A percentile compares a stretch with the other conserved stretches of the same genome.
phyloP scores from a whole-genome alignment of 1,140 invertebrate genomes.

The Dreissena polymorpha region DNA sequence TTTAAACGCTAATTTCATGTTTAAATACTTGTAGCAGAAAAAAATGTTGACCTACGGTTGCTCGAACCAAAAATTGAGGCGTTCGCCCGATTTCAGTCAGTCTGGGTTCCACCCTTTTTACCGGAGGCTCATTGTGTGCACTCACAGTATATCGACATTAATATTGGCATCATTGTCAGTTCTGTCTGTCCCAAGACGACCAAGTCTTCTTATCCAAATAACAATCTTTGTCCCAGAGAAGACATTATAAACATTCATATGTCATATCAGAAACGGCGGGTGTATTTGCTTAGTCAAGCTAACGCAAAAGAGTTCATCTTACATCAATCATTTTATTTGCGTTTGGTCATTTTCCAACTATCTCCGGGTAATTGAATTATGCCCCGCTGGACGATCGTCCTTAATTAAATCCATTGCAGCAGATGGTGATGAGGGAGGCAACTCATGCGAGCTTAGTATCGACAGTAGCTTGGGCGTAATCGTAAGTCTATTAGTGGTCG shows the following conservation, averaged over 20 bases:
- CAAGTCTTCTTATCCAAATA: background rate
- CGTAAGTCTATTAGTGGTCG: no score
- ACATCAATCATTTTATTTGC: constrained; percentile 35
- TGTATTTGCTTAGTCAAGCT: constrained; percentile 1
- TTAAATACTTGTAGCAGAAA: no score
- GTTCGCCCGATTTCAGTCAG: no score
- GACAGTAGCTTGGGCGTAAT: background rate
- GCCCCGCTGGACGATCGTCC: background rate
- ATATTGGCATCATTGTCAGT: no score
- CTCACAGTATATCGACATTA: no score
- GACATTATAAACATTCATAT: background rate
- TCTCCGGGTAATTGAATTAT: constrained; percentile 15
- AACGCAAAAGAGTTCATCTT: background rate
- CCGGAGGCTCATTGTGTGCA: no score
- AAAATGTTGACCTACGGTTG: no score
- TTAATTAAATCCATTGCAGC: no score
- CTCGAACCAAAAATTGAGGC: no score
- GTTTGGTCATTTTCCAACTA: constrained; percentile 19
- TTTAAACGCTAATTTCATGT: no score
- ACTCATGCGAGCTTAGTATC: constrained; percentile 12
- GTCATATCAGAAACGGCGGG: background rate
- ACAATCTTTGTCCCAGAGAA: background rate
- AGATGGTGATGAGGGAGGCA: constrained; percentile 11
- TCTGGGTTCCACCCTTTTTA: no score
- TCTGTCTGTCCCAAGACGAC: background rate